A percentile compares a stretch with the other conserved stretches of the same genome.
phyloP scores from a whole-genome alignment of 2,888 invertebrate genomes.

The Ectropis crepuscularia region DNA sequence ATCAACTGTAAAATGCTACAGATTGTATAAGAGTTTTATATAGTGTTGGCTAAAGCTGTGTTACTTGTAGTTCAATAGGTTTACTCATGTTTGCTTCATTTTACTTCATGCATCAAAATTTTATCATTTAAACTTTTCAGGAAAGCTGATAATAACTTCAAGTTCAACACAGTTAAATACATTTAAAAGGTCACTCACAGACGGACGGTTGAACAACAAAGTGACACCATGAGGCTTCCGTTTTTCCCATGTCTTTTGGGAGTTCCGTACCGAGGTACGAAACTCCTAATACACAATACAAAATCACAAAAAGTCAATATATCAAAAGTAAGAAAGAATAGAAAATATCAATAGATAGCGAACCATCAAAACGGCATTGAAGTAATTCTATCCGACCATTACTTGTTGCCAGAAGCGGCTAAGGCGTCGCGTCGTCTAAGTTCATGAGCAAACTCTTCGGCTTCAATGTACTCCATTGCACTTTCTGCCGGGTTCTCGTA shows the following conservation, averaged over 20 bases:
- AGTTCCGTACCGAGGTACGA: no score
- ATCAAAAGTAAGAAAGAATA: neutral
- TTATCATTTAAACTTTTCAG: neutral
- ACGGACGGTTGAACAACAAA: no score
- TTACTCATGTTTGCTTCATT: no score
- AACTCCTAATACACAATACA: neutral
- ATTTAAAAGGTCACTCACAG: no score
- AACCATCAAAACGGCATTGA: conserved; percentile 25
- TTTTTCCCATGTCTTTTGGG: no score
- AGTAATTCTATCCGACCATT: conserved; percentile 28
- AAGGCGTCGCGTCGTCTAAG: conserved; percentile 32
- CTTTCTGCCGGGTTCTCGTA: conserved; percentile 45
- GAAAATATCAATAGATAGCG: conserved; percentile 1
- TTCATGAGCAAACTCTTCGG: conserved; percentile 48
- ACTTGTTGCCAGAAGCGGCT: conserved; percentile 38
- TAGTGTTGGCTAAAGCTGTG: no score
- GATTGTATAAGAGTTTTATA: no score
- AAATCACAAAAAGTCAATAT: neutral
- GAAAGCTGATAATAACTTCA: neutral
- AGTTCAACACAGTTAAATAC: no score
- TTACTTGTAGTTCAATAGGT: no score
- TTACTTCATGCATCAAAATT: neutral
- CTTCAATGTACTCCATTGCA: conserved; percentile 51
- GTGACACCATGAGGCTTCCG: no score
- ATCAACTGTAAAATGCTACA: no score